Evolutionary conservation across 2,113 vertebrate genomes (phyloP).

Genomic region (Prietella phreatophila): DNA sequence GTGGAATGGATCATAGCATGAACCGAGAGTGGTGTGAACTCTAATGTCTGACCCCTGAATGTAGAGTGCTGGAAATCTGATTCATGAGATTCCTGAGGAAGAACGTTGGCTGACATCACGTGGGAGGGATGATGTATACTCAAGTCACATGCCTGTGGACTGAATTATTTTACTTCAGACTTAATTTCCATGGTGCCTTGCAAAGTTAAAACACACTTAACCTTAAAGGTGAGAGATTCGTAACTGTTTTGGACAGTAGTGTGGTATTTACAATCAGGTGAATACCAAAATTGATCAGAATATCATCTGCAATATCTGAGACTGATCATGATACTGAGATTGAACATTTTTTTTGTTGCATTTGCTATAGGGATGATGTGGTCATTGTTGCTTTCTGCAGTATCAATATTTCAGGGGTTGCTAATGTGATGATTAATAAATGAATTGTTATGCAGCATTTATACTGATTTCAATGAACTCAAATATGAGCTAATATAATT

Average conservation of each 20-base stretch:
- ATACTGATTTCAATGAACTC: background rate
- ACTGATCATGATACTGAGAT: background rate
- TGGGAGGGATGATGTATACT: background rate
- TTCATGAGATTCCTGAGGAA: background rate
- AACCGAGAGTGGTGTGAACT: slow-evolving; percentile 11
- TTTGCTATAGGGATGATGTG: background rate
- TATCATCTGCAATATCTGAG: background rate
- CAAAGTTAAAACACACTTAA: background rate
- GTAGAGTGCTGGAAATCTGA: slow-evolving; percentile 20
- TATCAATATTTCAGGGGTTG: background rate
- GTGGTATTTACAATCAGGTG: background rate
- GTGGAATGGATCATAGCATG: slow-evolving; percentile 17
- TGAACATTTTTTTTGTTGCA: background rate
- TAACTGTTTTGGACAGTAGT: background rate
- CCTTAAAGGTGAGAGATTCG: background rate
- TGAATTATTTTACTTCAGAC: background rate
- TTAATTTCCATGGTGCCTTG: background rate
- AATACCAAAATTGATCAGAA: background rate
- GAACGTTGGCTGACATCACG: background rate
- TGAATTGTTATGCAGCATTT: background rate
- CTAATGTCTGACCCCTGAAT: slow-evolving; percentile 39
- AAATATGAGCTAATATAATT: background rate
- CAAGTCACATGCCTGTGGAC: background rate
- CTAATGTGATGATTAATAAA: background rate
- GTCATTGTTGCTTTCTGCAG: background rate